Base-by-base conservation (phyloP, 37 sponge, comb jelly and placozoan genomes). In the Axinella damicornis region DNA sequence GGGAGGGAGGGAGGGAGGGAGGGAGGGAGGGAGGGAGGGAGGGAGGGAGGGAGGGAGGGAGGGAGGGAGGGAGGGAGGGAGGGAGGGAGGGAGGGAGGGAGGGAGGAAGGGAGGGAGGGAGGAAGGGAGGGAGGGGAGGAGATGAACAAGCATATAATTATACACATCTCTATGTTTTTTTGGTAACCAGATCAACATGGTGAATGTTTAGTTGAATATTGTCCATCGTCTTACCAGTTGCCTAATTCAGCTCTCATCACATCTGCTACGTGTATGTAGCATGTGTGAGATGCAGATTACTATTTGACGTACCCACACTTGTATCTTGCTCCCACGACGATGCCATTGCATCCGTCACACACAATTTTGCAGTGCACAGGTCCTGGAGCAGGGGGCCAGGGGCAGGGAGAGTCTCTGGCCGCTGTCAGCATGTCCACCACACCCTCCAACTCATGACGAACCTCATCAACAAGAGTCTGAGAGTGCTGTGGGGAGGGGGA, bases 221-320 rank as follows among this genome's bases (percentile, higher is more conserved):
- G n/a, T n/a, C n/a, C n/a, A n/a, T n/a, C n/a, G n/a, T n/a, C n/a
- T n/a, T n/a, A 46, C 46, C 9, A 46, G 4, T 4, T 46, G 46
- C 9, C 9, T 46, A 9, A 12, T 46, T 46, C 46, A 9, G 46
- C 46, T 46, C 46, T 46, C 46, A 12, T 46, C 46, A 12, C 46
- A 12, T 4, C 9, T 46, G 46, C 4, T 46, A 9, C 9, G 46
- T 46, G 46, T 46, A 12, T 46, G 46, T 4, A 12, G 46, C 46
- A 46, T 46, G 46, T 12, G 46, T 46, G n/a, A n/a, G n/a, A n/a
- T n/a, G n/a, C n/a, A n/a, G n/a, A n/a, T n/a, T n/a, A n/a, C n/a
- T n/a, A n/a, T 46, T 4, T 46, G 46, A 46, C 46, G 9, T 46
- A 93, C 96, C 96, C 96, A 74, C 96, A 95, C 88, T 95, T 95